A percentile compares a stretch with the other conserved stretches of the same genome.
Evolutionary conservation across 2,797 vertebrate species (phyloP).

Genomic region (Acridotheres tristis): DNA sequence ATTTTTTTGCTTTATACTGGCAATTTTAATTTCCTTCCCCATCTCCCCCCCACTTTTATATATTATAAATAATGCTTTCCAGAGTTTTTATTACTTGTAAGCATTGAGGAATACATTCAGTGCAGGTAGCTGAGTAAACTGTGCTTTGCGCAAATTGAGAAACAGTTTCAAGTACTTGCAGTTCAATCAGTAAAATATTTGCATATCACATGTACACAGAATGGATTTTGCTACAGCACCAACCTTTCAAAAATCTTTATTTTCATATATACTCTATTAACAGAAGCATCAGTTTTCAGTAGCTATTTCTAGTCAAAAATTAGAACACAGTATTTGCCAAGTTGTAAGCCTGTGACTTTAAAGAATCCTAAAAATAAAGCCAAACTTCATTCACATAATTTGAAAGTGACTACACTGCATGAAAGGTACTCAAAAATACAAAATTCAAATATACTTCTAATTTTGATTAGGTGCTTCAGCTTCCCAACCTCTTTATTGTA

Average conservation of each 20-base stretch:
- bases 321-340: neutral
- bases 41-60: neutral
- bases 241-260: neutral
- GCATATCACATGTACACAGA: neutral
- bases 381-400: neutral
- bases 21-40: fast-evolving
- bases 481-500: neutral
- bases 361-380: neutral
- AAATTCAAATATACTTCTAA: neutral
- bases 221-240: neutral
- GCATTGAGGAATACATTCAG: neutral
- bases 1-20: neutral
- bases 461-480: neutral
- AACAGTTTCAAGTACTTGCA: neutral
- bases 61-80: neutral
- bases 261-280: neutral
- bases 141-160: neutral
- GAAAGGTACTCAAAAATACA: neutral
- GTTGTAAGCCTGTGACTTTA: fast-evolving
- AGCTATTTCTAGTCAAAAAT: neutral
- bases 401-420: neutral
- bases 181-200: neutral
- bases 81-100: neutral
- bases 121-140: neutral
- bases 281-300: neutral